These are phyloP conservation scores for Trichomalopsis sarcophagae DNA, from an alignment of 1,140 invertebrate genomes.

Conservation along the genomic window DNA sequence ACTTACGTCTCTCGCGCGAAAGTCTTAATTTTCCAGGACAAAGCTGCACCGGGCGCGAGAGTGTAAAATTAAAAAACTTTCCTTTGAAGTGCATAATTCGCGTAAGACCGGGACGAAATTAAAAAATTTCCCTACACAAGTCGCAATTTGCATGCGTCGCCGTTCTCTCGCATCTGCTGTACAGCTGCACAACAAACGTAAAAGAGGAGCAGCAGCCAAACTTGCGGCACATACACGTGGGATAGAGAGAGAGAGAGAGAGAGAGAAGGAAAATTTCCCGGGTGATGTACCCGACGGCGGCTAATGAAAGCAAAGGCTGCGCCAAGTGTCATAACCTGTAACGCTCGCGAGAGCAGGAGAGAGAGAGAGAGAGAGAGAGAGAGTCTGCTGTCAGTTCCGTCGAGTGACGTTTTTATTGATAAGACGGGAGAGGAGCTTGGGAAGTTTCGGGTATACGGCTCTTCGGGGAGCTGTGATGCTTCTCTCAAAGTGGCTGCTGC, in stretches of 20 bases:
- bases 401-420: constrained; percentile 40
- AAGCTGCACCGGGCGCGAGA: not conserved
- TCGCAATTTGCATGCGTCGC: not conserved
- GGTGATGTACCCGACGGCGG: not conserved
- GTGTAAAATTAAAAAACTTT: not conserved
- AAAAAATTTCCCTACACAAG: not conserved
- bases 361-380: not conserved
- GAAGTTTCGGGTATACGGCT: not conserved
- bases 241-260: not conserved
- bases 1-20: not conserved
- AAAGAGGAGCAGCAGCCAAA: not conserved
- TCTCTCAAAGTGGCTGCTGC: not conserved
- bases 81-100: constrained; percentile 1
- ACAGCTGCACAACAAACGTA: not conserved
- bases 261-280: not conserved
- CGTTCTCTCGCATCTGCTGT: no score
- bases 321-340: not conserved
- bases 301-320: constrained; percentile 7
- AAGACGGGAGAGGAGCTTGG: not conserved
- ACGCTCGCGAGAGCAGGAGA: not conserved
- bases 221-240: not conserved
- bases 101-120: not conserved
- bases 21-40: not conserved
- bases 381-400: not conserved
- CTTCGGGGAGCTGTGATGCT: not conserved